phyloP scores from a whole-genome alignment of 2,797 vertebrate species.

The Enteromius afrohamiltoni region DNA sequence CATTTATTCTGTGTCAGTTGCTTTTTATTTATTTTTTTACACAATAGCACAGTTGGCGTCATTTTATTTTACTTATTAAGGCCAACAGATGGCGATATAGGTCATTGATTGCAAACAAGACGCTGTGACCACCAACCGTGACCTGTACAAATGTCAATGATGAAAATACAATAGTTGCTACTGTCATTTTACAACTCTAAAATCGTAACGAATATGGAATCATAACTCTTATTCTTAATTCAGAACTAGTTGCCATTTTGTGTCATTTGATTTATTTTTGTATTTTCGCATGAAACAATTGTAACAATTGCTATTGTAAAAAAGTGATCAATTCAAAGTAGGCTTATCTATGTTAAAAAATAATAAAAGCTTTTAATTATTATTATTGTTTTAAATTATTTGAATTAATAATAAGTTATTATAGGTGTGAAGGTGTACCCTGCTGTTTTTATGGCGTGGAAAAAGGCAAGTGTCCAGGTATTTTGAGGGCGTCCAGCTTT shows the following conservation, averaged over 20 bases:
- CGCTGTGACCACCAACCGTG: background rate
- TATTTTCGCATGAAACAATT: background rate
- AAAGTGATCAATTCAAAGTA: background rate
- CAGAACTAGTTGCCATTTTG: background rate
- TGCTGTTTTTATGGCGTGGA: background rate
- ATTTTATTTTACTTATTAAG: background rate
- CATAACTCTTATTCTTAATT: background rate
- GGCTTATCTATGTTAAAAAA: background rate
- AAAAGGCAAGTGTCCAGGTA: conserved; percentile 3
- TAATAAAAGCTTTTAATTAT: background rate
- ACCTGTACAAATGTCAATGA: background rate
- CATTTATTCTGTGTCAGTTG: background rate
- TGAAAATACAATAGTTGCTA: background rate
- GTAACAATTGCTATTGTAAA: background rate
- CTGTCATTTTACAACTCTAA: background rate
- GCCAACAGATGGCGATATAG: conserved; percentile 34
- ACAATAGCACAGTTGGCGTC: background rate
- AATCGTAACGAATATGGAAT: background rate
- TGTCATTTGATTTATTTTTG: background rate
- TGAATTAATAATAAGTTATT: background rate
- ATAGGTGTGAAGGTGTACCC: too few species aligned
- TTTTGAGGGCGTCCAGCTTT: background rate
- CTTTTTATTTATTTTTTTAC: background rate
- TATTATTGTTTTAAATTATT: background rate
- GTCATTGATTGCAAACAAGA: background rate